Base-by-base conservation (phyloP, 2,113 vertebrate species). In the Rhabdornis inornatus region DNA sequence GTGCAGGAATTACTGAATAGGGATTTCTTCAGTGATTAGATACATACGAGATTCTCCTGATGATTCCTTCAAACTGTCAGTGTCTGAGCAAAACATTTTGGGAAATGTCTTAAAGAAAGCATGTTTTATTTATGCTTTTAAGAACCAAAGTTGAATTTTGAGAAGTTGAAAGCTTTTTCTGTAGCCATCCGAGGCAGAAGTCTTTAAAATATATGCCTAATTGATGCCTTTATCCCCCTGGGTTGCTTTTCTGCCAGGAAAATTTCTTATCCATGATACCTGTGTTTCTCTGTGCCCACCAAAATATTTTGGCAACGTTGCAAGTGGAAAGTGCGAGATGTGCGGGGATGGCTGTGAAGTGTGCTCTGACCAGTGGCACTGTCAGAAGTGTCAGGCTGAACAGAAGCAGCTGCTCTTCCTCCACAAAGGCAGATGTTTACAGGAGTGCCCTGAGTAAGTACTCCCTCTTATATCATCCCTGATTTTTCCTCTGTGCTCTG, bases 381-480 rank as follows among this genome's bases (percentile, higher is more conserved):
- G 99, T 82, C 87, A 96, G 50, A 96, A 93, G 65, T 99, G 99
- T 91, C 95, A 23, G n/a, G 37, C n/a, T 19, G 92, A 60, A 40
- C 90, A 71, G 3, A 97, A 95, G 27, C 90, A 60, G 17, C 53
- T 14, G 1, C 97, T 98, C 47, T 97, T 98, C 93, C 97, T 99
- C 83, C 97, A 99, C 37, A n/a, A 97, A 8, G 98, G 98, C 72
- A 95, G 76, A 83, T 99, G 99, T 95, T 97, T 98, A 63, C 91
- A 77, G 31, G 88, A 96, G 18, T 99, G 99, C 82, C 98, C 97
- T 19, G 97, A 97, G 99, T 99, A 98, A 97, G 97, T 97, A 69
- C 45, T 3, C 17, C 8, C 18, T 15, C 2, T 37, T 55, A 25
- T 35, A 35, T 42, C 7, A 21, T 68, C 16, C 9, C 39, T 50